A percentile compares a stretch with the other conserved stretches of the same genome.
phyloP scores from a whole-genome alignment of 2,797 vertebrate genomes.

The Emydoidea blandingii region DNA sequence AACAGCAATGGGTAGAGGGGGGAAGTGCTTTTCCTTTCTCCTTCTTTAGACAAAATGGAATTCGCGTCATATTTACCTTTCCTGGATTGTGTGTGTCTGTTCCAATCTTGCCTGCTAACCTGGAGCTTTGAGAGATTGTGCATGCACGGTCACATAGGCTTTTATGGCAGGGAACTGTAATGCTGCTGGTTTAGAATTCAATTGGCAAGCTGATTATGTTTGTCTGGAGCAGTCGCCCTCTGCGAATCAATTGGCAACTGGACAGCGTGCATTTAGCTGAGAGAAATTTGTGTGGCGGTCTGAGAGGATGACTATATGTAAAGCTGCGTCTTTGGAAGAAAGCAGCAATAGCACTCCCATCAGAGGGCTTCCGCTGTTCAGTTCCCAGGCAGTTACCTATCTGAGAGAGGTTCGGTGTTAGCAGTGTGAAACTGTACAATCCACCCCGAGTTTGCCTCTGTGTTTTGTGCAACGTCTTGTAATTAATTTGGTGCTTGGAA shows the following conservation, averaged over 20 bases:
- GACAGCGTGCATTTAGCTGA: background rate
- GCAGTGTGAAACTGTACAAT: fast-evolving
- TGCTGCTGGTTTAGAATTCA: background rate
- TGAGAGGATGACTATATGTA: background rate
- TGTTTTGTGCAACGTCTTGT: fast-evolving
- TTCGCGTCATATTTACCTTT: fast-evolving
- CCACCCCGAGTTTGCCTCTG: background rate
- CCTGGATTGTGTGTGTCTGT: background rate
- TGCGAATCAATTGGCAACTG: background rate
- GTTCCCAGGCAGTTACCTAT: fast-evolving
- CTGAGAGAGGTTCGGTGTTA: fast-evolving
- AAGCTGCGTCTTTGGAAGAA: fast-evolving
- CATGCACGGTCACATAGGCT: background rate
- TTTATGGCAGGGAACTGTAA: background rate
- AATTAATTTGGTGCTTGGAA: background rate
- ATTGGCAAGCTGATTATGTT: fast-evolving
- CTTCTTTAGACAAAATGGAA: background rate
- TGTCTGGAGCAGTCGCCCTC: background rate
- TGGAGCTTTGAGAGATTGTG: background rate
- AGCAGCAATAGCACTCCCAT: fast-evolving
- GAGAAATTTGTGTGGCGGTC: background rate
- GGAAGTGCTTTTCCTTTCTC: background rate
- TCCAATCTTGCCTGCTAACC: background rate
- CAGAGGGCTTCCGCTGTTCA: background rate
- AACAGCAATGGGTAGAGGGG: background rate